Conservation (phyloP, 1,140 invertebrate species). For the Calephelis nemesis region DNA sequence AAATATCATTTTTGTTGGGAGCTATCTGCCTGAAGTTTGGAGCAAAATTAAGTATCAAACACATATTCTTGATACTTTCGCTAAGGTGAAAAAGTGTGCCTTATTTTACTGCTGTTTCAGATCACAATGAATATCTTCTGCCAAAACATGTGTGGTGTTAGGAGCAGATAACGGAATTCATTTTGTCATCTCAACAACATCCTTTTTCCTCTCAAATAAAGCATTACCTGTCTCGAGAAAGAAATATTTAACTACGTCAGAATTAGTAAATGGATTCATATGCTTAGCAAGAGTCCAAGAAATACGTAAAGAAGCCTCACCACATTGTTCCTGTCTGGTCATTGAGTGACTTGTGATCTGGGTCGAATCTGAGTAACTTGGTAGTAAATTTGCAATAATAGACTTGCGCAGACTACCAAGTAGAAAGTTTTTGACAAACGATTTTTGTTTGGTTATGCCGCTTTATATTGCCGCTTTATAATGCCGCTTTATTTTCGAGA, state of each 20-base stretch:
- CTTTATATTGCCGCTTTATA: too few relatives aligned
- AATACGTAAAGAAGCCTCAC: slow-evolving; percentile 21
- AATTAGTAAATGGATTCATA: slow-evolving; percentile 13
- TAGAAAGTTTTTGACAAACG: too few relatives aligned
- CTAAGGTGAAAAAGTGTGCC: neutral
- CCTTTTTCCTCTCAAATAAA: slow-evolving; percentile 11
- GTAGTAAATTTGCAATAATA: slow-evolving; percentile 19
- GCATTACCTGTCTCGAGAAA: neutral
- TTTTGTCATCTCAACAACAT: neutral
- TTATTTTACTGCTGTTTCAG: slow-evolving; percentile 5
- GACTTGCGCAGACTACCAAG: too few relatives aligned
- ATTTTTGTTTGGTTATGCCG: too few relatives aligned
- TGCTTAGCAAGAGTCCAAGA: slow-evolving; percentile 20
- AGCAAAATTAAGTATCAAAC: too few relatives aligned
- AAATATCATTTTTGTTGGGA: too few relatives aligned
- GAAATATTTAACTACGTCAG: slow-evolving; percentile 11
- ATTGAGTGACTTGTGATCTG: slow-evolving; percentile 22
- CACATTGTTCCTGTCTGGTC: slow-evolving; percentile 19
- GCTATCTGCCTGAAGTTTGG: too few relatives aligned
- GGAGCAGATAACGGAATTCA: slow-evolving; percentile 4
- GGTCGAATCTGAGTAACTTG: slow-evolving; percentile 18
- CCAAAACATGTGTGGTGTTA: slow-evolving; percentile 4
- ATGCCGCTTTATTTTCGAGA: too few relatives aligned
- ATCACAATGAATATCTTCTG: slow-evolving; percentile 4
- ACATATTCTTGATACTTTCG: too few relatives aligned